Conservation (phyloP, 2,888 invertebrate genomes). For the Drosophila anomalata region DNA sequence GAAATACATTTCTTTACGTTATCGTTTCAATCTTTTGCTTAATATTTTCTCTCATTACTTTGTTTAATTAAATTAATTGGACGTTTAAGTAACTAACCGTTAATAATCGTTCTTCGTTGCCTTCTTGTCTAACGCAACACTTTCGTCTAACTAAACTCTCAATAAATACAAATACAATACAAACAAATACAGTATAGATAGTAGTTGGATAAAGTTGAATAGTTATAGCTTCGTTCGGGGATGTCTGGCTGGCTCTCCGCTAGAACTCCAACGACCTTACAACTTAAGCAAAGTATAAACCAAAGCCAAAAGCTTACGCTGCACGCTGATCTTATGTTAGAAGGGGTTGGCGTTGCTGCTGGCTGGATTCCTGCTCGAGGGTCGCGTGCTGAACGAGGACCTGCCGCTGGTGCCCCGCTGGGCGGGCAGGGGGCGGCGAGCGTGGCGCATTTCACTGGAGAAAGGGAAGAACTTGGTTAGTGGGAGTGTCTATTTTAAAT, state of each 20-base stretch:
- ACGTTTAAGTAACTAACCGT: conserved; percentile 84
- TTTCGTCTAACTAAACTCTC: conserved; percentile 71
- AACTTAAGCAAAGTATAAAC: conserved; percentile 86
- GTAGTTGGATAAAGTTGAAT: conserved; percentile 53
- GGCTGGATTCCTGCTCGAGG: conserved; percentile 85
- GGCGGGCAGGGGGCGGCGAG: conserved; percentile 86
- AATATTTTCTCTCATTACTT: conserved; percentile 12
- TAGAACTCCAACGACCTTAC: conserved; percentile 76
- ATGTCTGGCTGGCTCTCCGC: conserved; percentile 10
- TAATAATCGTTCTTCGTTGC: conserved; percentile 63
- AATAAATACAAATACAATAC: conserved; percentile 77
- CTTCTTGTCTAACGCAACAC: conserved; percentile 56
- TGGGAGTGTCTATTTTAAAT: neutral
- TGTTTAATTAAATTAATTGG: conserved; percentile 81
- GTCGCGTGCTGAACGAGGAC: conserved; percentile 85
- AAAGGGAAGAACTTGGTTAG: conserved; percentile 20
- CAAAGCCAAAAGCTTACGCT: conserved; percentile 86
- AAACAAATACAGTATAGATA: conserved; percentile 60
- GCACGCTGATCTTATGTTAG: conserved; percentile 86
- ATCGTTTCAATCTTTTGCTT: conserved; percentile 30
- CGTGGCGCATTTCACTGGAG: conserved; percentile 87
- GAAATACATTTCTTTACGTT: conserved; percentile 46
- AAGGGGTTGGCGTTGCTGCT: conserved; percentile 86
- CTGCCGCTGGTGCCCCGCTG: conserved; percentile 86
- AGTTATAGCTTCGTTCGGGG: conserved; percentile 48